Base-by-base conservation (phyloP, 2,113 vertebrate genomes). In the Paracanthobrama guichenoti region DNA sequence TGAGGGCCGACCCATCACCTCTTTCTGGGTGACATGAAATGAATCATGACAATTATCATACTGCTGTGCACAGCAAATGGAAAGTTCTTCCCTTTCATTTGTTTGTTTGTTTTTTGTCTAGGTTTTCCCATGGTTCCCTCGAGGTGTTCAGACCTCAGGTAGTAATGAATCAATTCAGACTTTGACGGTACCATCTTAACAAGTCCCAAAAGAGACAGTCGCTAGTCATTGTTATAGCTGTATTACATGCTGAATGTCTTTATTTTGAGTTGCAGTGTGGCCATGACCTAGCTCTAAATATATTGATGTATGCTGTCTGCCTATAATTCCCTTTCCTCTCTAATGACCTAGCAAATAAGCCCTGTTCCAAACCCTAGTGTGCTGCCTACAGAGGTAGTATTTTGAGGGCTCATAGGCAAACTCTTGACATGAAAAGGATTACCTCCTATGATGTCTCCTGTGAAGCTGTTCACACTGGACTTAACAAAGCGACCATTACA, bases 41-140 rank as follows among this genome's bases (percentile, higher is more conserved):
- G 13, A 57, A 82, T 82, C n/a, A 55, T 71, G 48, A 82, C 46
- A 57, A 72, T 71, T 82, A 82, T 71, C 48, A 81, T 81, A 82
- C 48, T 20, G 22, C 80, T 82, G 66, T 9, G 66, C 50, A 42
- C 66, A 71, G 66, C 80, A 82, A 82, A 71, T 14, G 35, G 66
- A 82, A 71, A 57, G 8, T 72, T 82, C 13, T 39, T 82, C 6
- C 5, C 12, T 57, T 71, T 72, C 10, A 39, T 42, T 72, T 82
- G 64, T 71, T 82, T 71, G 16, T 57, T 84, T 79, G 0, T 84
- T n/a, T 76, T 42, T 50, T n/a, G 28, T 78, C 55, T 57, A 39
- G 35, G n/a, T 78, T 57, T 78, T 16, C 20, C 31, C 42, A 28
- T 64, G 18, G 60, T 50, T 48, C 22, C 14, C 39, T 8, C 78